Base-by-base conservation (phyloP, 2,113 vertebrate species). In the Edolisoma coerulescens region DNA sequence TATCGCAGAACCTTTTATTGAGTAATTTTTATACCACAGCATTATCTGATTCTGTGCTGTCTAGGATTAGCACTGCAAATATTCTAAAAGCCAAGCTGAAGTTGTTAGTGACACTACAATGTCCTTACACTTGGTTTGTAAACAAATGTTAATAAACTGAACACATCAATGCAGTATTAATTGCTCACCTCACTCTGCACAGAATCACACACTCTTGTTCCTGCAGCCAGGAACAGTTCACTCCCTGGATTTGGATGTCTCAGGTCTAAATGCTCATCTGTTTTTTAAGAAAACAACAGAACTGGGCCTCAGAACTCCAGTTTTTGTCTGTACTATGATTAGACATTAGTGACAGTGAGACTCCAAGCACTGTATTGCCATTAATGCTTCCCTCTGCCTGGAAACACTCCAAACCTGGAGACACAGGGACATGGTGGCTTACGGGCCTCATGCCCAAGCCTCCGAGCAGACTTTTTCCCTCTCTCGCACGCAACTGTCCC, bases 391-490 rank as follows among this genome's bases (percentile, higher is more conserved):
- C 70, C 35, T 1, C 5, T 16, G 68, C 33, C 21, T 19, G 67
- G 39, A 68, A 87, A 7, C 44, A 28, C 21, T 26, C 33, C 1
- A 1, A 27, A 39, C 45, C 35, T 30, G 47, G 22, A 67, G 57
- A 30, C 45, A n/a, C 16, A 2, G 39, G 53, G 45, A 35, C 27
- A 4, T 4, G 0, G 1, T 9, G 45, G 35, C 61, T 22, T 7
- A 3, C 0, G 0, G 32, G 54, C 26, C 32, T 37, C 63, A 3
- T 10, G 42, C 28, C 73, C 41, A 30, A 3, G 39, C 45, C 59
- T 60, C 79, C 4, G 41, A 16, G 35, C 52, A 47, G 8, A 44
- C 22, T 7, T 21, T 18, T 30, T 52, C 17, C 33, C 32, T 35
- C 16, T 42, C 42, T 24, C 11, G 37, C 57, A 44, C 0, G 0